phyloP scores from a whole-genome alignment of 2,113 vertebrate genomes.

The Rhipidura dahli region DNA sequence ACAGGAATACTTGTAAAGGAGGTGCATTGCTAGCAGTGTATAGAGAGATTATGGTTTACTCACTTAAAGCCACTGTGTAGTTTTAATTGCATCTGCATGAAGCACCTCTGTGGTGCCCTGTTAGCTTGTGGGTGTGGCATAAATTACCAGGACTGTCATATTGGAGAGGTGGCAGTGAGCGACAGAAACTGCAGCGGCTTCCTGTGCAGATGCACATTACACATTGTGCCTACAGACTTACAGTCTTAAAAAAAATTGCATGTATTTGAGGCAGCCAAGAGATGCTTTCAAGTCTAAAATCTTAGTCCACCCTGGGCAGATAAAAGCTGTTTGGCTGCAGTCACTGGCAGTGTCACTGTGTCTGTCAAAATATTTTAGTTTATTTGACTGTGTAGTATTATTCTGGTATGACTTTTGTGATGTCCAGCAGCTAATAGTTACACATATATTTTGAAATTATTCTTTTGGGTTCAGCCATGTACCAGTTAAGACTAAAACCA shows the following conservation, averaged over 20 bases:
- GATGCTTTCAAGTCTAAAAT: constrained; percentile 24
- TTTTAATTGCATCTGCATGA: background rate
- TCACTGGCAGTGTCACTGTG: background rate
- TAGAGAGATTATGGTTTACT: background rate
- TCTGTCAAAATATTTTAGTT: background rate
- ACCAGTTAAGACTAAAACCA: background rate
- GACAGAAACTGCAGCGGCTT: constrained; percentile 28
- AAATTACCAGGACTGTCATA: constrained; percentile 44
- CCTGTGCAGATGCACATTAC: background rate
- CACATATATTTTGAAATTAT: constrained; percentile 7
- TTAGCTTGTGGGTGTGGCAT: background rate
- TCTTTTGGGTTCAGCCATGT: constrained; percentile 4
- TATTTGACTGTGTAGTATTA: background rate
- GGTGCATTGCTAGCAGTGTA: background rate
- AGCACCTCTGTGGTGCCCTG: background rate
- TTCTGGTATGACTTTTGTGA: background rate
- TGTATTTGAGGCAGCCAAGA: background rate
- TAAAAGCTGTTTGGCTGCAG: constrained; percentile 20
- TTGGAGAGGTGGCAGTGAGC: background rate
- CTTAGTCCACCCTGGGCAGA: background rate
- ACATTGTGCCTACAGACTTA: background rate
- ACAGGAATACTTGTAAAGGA: background rate
- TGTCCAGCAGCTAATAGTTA: background rate
- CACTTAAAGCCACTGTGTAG: background rate
- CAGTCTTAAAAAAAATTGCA: background rate